Percentiles rank a stretch among this genome's conserved stretches.
These are phyloP conservation scores for Embiotoca jacksoni DNA, from an alignment of 2,113 vertebrate genomes.

Conservation along the genomic window DNA sequence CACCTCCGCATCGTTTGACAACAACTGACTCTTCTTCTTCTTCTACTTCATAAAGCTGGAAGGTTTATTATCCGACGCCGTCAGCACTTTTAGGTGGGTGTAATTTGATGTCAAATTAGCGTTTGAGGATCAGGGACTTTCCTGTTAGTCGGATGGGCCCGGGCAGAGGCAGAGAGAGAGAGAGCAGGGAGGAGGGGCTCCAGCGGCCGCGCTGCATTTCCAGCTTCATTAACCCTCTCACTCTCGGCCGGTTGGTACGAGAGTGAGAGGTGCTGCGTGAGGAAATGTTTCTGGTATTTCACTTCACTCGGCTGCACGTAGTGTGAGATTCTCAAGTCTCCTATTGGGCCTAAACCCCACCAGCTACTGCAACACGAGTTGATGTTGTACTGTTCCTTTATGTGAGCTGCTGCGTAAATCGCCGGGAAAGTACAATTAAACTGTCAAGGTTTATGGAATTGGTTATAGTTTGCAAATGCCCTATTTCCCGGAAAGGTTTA, in stretches of 20 bases:
- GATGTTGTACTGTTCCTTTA: no score
- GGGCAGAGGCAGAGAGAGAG: background rate
- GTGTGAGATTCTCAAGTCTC: no score
- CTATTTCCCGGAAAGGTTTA: background rate
- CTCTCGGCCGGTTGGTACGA: background rate
- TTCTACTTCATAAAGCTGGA: background rate
- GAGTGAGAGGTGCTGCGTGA: background rate
- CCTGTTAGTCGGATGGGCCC: conserved; percentile 39
- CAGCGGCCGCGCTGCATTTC: conserved; percentile 4
- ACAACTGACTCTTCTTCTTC: background rate
- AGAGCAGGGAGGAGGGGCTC: conserved; percentile 47
- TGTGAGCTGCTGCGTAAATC: no score
- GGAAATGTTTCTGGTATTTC: background rate
- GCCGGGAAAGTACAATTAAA: no score
- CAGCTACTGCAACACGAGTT: no score
- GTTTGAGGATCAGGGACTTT: conserved; percentile 27
- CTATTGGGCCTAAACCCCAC: no score
- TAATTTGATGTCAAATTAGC: background rate
- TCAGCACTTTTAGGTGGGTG: background rate
- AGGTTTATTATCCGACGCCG: background rate
- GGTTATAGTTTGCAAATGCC: background rate
- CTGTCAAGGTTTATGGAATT: no score
- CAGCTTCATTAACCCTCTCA: conserved; percentile 67
- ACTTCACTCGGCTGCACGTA: no score
- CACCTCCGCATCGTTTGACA: conserved; percentile 49